These are phyloP conservation scores for Rhabdophis nuchalis DNA, from an alignment of 2,797 vertebrate genomes.

Conservation along the genomic window DNA sequence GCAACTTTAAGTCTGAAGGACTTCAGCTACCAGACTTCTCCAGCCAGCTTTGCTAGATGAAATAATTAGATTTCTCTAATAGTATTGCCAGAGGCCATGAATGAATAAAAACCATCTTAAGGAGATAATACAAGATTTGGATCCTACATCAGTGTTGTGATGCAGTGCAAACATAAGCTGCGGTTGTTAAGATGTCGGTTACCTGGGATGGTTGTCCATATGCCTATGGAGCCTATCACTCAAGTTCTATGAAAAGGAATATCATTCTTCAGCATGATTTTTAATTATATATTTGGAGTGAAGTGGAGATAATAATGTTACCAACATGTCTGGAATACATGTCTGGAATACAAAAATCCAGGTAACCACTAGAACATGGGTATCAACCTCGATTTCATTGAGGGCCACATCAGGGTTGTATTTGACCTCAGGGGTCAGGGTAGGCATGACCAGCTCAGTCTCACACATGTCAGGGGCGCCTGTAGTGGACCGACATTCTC, in stretches of 20 bases:
- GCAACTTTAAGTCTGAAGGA: too few species aligned
- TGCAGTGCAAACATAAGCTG: not conserved
- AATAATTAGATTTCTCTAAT: not conserved
- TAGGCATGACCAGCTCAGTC: too few species aligned
- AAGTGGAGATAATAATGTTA: not conserved
- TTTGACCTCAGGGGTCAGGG: too few species aligned
- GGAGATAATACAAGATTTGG: not conserved
- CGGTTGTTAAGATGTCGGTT: not conserved
- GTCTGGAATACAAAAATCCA: not conserved
- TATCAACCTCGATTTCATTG: too few species aligned
- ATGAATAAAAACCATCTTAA: not conserved
- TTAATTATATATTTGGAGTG: not conserved
- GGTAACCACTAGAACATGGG: not conserved
- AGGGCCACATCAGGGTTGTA: too few species aligned
- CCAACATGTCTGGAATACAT: not conserved
- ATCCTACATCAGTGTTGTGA: not conserved
- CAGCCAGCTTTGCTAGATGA: not conserved
- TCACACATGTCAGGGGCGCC: too few species aligned
- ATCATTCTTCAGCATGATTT: not conserved
- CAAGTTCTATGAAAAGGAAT: not conserved
- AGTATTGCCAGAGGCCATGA: not conserved
- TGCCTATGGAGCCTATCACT: not conserved
- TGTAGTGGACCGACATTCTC: too few species aligned
- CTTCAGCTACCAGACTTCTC: too few species aligned
- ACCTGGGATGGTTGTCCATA: not conserved